Evolutionary conservation across 1,140 invertebrate genomes (phyloP).

Genomic region (Bombus ignitus): DNA sequence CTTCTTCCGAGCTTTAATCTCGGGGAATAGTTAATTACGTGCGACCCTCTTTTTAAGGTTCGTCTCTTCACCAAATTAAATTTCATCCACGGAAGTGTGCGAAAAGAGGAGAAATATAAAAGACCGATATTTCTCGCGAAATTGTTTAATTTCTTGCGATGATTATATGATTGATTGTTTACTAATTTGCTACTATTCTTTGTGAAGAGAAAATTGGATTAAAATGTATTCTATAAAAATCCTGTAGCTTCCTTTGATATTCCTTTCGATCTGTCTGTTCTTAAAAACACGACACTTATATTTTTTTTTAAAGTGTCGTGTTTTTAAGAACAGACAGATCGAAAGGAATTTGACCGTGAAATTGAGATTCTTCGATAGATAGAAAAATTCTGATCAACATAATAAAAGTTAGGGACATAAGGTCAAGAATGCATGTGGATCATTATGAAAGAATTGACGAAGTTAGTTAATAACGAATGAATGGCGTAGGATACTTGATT

Average conservation of each 20-base stretch:
- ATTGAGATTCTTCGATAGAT: neutral
- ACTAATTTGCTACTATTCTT: too few species aligned
- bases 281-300: neutral
- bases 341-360: too few species aligned
- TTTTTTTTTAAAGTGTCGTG: too few species aligned
- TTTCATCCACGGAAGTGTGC: neutral
- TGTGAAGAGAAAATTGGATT: too few species aligned
- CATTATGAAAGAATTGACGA: neutral
- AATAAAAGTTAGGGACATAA: neutral
- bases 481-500: neutral
- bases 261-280: neutral
- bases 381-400: neutral
- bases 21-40: too few species aligned
- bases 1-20: constrained; percentile 1
- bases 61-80: constrained; percentile 16
- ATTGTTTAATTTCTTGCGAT: neutral
- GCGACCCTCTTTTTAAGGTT: too few species aligned
- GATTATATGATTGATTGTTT: neutral
- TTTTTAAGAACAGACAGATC: too few species aligned
- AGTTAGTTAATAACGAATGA: neutral
- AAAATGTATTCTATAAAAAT: too few species aligned
- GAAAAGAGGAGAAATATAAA: too few species aligned
- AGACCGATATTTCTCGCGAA: neutral
- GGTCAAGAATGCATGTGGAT: neutral
- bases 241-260: neutral